Percentiles rank a stretch among this genome's conserved stretches.
phyloP scores from a whole-genome alignment of 2,888 invertebrate genomes.

The Melanotus villosus region DNA sequence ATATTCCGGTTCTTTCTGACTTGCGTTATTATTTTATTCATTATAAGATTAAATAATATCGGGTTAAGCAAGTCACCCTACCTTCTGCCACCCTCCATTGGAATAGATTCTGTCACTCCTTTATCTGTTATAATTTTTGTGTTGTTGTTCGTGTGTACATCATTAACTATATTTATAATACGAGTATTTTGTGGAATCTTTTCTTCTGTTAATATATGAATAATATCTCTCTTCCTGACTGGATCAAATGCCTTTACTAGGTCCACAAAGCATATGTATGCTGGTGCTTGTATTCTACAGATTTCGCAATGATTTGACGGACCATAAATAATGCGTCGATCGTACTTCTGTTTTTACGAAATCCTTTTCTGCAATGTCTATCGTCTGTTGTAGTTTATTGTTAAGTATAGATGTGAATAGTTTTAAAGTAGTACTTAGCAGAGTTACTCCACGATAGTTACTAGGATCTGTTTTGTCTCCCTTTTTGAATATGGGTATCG shows the following conservation, averaged over 20 bases:
- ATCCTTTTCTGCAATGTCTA: neutral
- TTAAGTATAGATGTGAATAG: neutral
- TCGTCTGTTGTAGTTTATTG: neutral
- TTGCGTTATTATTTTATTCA: neutral
- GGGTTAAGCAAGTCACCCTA: neutral
- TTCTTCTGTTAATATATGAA: neutral
- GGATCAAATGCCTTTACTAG: neutral
- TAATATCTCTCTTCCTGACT: neutral
- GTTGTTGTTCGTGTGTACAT: neutral
- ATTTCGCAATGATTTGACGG: constrained; percentile 5
- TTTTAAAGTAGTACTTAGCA: neutral
- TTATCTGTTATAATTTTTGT: neutral
- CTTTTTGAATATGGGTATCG: neutral
- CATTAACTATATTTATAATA: neutral
- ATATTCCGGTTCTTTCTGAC: neutral
- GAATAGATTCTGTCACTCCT: neutral
- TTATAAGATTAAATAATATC: neutral
- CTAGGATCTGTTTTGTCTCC: neutral
- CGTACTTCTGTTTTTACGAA: neutral
- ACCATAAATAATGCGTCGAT: constrained; percentile 6
- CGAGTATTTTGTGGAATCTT: neutral
- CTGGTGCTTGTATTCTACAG: neutral
- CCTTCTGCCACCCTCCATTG: neutral
- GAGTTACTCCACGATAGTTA: neutral
- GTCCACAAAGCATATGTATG: neutral